These are phyloP conservation scores for Falco biarmicus DNA, from an alignment of 2,797 vertebrate species.

Conservation along the genomic window DNA sequence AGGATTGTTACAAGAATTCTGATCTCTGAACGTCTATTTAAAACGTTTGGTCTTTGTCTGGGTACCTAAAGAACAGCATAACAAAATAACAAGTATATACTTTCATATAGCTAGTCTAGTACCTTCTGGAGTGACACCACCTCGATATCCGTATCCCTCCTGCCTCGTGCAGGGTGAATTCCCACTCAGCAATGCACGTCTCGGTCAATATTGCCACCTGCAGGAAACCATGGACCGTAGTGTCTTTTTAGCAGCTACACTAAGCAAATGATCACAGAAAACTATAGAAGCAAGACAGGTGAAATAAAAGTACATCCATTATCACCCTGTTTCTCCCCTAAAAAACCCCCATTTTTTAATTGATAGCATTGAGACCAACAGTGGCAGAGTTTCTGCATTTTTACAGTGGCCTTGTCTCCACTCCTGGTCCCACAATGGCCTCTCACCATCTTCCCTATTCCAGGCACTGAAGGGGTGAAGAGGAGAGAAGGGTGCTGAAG, in stretches of 20 bases:
- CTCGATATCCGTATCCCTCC: background rate
- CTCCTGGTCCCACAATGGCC: background rate
- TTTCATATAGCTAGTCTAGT: background rate
- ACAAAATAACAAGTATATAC: background rate
- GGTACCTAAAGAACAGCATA: background rate
- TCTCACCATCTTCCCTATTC: background rate
- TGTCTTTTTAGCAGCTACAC: background rate
- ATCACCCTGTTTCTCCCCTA: background rate
- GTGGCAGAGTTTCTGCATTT: background rate
- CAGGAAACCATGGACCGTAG: background rate
- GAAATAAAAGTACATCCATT: background rate
- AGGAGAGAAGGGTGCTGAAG: background rate
- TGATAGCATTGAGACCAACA: background rate
- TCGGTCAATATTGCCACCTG: background rate
- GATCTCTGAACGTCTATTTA: background rate
- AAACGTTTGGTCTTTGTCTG: background rate
- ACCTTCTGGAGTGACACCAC: background rate
- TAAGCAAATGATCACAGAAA: background rate
- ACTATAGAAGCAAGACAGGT: background rate
- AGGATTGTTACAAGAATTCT: background rate
- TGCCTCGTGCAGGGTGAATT: background rate
- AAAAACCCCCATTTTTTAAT: background rate
- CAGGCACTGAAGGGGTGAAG: background rate
- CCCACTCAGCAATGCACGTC: fast-evolving
- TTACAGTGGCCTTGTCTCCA: background rate